These are phyloP conservation scores for Scaeva pyrastri DNA, from an alignment of 2,888 invertebrate genomes.

Conservation along the genomic window DNA sequence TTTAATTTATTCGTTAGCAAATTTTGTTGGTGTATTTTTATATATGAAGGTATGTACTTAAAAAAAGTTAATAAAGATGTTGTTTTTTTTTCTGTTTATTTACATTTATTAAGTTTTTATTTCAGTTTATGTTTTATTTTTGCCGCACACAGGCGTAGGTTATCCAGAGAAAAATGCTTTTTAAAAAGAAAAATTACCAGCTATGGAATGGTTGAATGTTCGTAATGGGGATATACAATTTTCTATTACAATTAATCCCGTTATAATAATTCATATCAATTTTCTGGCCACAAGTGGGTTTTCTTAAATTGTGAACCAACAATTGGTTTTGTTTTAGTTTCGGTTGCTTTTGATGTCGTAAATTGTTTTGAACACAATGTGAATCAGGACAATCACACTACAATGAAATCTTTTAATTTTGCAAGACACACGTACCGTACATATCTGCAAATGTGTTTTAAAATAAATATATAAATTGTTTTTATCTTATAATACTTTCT, in stretches of 20 bases:
- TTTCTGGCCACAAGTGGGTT: too few species aligned
- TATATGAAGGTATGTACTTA: slow-evolving; percentile 3
- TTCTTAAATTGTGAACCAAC: neutral
- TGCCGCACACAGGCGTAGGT: too few species aligned
- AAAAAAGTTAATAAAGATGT: slow-evolving; percentile 1
- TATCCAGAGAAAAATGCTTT: too few species aligned
- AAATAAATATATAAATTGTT: neutral
- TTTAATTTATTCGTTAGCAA: neutral
- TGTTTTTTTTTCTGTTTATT: too few species aligned
- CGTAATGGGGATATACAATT: too few species aligned
- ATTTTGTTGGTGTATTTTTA: neutral
- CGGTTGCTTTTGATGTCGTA: neutral
- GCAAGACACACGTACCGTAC: neutral
- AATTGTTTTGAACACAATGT: neutral
- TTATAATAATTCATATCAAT: too few species aligned
- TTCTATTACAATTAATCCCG: too few species aligned
- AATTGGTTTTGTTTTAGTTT: neutral
- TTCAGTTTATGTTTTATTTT: neutral
- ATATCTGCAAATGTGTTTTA: neutral
- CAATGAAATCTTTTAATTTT: neutral
- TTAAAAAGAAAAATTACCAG: too few species aligned
- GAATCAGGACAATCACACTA: neutral
- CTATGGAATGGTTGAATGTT: too few species aligned
- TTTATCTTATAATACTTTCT: neutral
- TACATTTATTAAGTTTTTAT: slow-evolving; percentile 7